Evolutionary conservation across 2,888 invertebrate genomes (phyloP).

Genomic region (Melanotus villosus): DNA sequence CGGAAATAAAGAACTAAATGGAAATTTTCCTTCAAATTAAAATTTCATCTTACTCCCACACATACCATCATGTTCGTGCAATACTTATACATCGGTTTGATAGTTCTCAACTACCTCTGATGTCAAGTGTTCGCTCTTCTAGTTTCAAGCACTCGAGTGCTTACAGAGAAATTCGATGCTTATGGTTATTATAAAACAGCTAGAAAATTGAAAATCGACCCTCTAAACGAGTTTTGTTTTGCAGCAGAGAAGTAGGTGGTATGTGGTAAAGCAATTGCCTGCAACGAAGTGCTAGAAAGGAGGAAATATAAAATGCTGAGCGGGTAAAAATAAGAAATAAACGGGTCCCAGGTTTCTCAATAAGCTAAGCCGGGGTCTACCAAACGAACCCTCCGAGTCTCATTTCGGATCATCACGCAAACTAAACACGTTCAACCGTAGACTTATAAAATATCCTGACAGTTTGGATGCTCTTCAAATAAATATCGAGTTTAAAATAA

Average conservation of each 20-base stretch:
- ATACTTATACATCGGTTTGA: slow-evolving; percentile 2
- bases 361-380: slow-evolving; percentile 49
- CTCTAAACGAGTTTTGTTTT: slow-evolving; percentile 42
- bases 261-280: slow-evolving; percentile 41
- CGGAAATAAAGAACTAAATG: slow-evolving; percentile 15
- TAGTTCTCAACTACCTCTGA: background rate
- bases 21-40: slow-evolving; percentile 1
- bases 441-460: slow-evolving; percentile 53
- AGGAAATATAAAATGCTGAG: slow-evolving; percentile 52
- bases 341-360: slow-evolving; percentile 51
- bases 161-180: background rate
- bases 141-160: background rate
- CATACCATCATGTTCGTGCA: background rate
- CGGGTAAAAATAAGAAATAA: slow-evolving; percentile 52
- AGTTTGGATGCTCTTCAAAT: slow-evolving; percentile 50
- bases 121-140: background rate
- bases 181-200: slow-evolving; percentile 37
- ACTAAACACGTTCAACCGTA: slow-evolving; percentile 51
- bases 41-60: background rate
- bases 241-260: slow-evolving; percentile 29
- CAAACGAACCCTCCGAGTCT: slow-evolving; percentile 50
- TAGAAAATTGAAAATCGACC: slow-evolving; percentile 46
- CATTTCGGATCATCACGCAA: slow-evolving; percentile 52
- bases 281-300: slow-evolving; percentile 44
- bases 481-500: slow-evolving; percentile 48